These are phyloP conservation scores for Microplitis deprimator DNA, from an alignment of 2,888 invertebrate genomes.

Conservation along the genomic window DNA sequence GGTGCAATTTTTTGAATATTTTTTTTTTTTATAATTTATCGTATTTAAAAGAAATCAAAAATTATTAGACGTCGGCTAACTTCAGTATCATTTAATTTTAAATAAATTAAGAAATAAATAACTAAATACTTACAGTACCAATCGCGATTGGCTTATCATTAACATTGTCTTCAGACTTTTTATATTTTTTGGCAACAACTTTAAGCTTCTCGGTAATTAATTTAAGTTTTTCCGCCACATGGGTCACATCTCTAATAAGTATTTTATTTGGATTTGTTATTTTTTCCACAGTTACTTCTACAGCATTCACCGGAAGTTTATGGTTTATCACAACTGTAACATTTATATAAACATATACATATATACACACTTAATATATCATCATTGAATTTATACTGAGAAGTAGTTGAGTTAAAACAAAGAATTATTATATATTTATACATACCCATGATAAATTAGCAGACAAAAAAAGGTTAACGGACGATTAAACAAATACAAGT, in stretches of 20 bases:
- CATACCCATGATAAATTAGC: neutral
- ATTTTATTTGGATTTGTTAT: neutral
- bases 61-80: no score
- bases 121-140: neutral
- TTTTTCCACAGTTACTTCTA: neutral
- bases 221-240: neutral
- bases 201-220: neutral
- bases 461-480: neutral
- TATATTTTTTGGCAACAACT: neutral
- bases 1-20: no score
- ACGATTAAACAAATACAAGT: neutral
- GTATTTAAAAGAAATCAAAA: no score
- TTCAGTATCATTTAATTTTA: no score
- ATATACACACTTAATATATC: no score
- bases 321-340: neutral
- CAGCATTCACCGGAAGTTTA: neutral
- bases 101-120: no score
- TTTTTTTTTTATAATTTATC: no score
- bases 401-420: neutral
- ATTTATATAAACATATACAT: neutral
- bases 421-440: neutral
- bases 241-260: neutral
- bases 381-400: no score
- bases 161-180: neutral
- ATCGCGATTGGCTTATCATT: neutral